Evolutionary conservation across 2,113 vertebrate species (phyloP).

Genomic region (Neogale vison): DNA sequence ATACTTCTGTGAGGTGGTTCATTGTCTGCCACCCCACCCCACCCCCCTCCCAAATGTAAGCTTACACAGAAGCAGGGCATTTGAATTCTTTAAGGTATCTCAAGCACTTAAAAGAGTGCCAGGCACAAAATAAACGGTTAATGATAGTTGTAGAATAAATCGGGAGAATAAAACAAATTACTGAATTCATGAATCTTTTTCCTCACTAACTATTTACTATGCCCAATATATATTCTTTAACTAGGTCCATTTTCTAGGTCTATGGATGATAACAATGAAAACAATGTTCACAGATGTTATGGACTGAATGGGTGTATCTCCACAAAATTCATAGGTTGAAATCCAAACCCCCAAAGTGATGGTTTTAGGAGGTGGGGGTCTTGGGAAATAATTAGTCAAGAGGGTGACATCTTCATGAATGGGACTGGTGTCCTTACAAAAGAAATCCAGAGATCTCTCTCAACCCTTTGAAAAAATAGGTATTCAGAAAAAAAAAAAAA

Average conservation of each 20-base stretch:
- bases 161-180: background rate
- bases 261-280: background rate
- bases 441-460: background rate
- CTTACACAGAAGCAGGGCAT: background rate
- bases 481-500: too few relatives aligned
- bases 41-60: background rate
- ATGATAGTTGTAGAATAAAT: background rate
- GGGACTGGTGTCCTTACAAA: background rate
- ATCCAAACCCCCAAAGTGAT: background rate
- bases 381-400: background rate
- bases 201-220: background rate
- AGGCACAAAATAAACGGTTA: background rate
- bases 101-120: background rate
- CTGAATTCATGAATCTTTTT: background rate
- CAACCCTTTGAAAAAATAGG: background rate
- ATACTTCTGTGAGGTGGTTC: background rate
- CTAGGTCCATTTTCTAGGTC: background rate
- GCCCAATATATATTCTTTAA: background rate
- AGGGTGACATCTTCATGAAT: background rate
- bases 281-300: background rate
- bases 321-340: background rate
- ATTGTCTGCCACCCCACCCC: background rate
- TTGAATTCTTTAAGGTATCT: background rate
- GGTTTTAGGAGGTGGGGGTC: background rate
- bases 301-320: background rate